Evolutionary conservation across 2,888 invertebrate species (phyloP).

Genomic region (Lysandra bellargus): DNA sequence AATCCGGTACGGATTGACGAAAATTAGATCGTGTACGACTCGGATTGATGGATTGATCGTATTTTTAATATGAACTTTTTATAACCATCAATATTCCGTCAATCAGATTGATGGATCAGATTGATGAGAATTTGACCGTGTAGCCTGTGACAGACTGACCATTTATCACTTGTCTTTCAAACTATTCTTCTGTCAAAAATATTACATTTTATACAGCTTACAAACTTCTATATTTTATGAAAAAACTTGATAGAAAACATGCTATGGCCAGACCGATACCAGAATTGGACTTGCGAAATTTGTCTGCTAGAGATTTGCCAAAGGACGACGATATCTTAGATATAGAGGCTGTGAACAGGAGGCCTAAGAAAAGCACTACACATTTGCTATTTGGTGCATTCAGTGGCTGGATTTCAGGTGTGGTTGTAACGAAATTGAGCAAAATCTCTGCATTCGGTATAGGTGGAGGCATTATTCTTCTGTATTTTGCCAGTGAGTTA

Average conservation of each 20-base stretch:
- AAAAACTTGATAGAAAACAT: conserved; percentile 44
- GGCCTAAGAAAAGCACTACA: conserved; percentile 54
- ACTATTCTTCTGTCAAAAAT: conserved; percentile 15
- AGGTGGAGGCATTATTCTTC: conserved; percentile 91
- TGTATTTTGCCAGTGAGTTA: conserved; percentile 92
- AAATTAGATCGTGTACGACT: too few species aligned
- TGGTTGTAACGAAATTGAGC: conserved; percentile 89
- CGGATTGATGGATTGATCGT: too few species aligned
- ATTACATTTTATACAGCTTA: background rate
- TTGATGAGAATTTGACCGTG: too few species aligned
- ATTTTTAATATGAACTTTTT: too few species aligned
- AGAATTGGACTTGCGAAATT: conserved; percentile 48
- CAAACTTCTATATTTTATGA: background rate
- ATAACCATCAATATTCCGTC: too few species aligned
- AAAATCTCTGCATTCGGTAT: conserved; percentile 93
- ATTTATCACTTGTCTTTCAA: background rate
- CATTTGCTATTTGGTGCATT: conserved; percentile 60
- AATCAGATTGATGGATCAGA: too few species aligned
- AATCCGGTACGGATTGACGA: too few species aligned
- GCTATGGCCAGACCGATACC: conserved; percentile 63
- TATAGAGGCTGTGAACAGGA: conserved; percentile 50
- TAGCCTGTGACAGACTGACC: too few species aligned
- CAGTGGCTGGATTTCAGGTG: conserved; percentile 84
- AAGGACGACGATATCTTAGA: conserved; percentile 49
- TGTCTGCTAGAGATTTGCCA: conserved; percentile 47